Evolutionary conservation across 2,797 vertebrate genomes (phyloP).

Genomic region (Knipowitschia caucasica): DNA sequence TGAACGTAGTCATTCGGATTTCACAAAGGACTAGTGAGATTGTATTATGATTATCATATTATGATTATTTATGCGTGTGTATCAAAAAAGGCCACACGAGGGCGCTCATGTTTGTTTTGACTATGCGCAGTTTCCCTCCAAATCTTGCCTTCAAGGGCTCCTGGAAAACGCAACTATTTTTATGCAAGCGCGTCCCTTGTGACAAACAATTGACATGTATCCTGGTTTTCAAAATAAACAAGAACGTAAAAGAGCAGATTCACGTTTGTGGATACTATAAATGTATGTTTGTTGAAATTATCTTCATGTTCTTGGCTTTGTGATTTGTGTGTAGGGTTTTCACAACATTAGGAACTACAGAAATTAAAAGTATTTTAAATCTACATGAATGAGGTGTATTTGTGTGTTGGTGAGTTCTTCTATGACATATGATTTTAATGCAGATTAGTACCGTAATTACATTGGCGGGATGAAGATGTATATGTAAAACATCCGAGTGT

Average conservation of each 20-base stretch:
- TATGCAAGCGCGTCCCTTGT: fast-evolving
- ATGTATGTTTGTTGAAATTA: background rate
- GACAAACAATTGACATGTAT: too few relatives aligned
- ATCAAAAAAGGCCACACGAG: constrained; percentile 5
- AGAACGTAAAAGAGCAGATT: background rate
- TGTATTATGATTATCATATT: background rate
- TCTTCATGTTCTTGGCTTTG: background rate
- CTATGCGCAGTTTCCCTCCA: constrained; percentile 45
- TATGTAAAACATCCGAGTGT: background rate
- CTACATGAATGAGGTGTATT: background rate
- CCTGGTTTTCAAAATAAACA: background rate
- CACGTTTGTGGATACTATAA: background rate
- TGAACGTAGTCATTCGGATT: too few relatives aligned
- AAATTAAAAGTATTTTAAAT: background rate
- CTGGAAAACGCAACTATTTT: background rate
- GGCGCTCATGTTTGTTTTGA: constrained; percentile 21
- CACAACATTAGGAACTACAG: background rate
- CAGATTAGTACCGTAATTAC: too few relatives aligned
- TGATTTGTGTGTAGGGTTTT: background rate
- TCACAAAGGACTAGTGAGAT: too few relatives aligned
- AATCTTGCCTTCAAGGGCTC: constrained; percentile 20
- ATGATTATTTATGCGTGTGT: too few relatives aligned
- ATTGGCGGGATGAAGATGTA: background rate
- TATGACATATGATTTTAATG: too few relatives aligned
- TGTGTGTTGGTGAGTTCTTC: background rate